Base-by-base conservation (phyloP, 2,888 invertebrate species). In the Cylloceria caligata region DNA sequence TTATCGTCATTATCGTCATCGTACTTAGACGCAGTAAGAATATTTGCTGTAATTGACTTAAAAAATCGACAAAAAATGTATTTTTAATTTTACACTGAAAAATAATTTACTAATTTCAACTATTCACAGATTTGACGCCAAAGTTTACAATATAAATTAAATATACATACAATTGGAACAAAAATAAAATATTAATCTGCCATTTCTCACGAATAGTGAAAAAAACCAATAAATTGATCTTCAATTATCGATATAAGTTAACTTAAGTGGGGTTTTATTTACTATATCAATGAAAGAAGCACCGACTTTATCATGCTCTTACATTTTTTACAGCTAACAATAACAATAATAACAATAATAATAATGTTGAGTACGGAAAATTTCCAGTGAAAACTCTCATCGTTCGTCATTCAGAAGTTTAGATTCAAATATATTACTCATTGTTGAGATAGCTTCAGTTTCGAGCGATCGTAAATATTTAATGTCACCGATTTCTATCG, bases 381-480 rank as follows among this genome's bases (percentile, higher is more conserved):
- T 30, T 30, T 30, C 5, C 3, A 4, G 30, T 30, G 30, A 30
- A 30, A 30, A 30, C n/a, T n/a, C n/a, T 6, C 16, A 4, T 69
- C 24, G 16, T 47, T 19, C n/a, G 65, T 6, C 34, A 21, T 11
- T 45, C 16, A 60, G 21, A 47, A 60, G 42, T 34, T 16, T 3
- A 4, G 13, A 60, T 60, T 16, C 3, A 42, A 7, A 34, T 19
- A 30, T 13, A 45, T 76, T 24, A 49, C n/a, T 68, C 19, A 68
- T 24, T 27, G 27, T 47, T 62, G 11, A 27, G 4, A 49, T 39
- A 69, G 34, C n/a, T 36, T 13, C 42, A n/a, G 13, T 27, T 34
- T 60, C 2, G 21, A 52, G 16, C 16, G 62, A 69, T 69, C 60
- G 36, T 76, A 57, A 76, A 76, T 60, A 68, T 76, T 68, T 34